A percentile compares a stretch with the other conserved stretches of the same genome.
These are phyloP conservation scores for Hypomecis punctinalis DNA, from an alignment of 2,888 invertebrate species.

Conservation along the genomic window DNA sequence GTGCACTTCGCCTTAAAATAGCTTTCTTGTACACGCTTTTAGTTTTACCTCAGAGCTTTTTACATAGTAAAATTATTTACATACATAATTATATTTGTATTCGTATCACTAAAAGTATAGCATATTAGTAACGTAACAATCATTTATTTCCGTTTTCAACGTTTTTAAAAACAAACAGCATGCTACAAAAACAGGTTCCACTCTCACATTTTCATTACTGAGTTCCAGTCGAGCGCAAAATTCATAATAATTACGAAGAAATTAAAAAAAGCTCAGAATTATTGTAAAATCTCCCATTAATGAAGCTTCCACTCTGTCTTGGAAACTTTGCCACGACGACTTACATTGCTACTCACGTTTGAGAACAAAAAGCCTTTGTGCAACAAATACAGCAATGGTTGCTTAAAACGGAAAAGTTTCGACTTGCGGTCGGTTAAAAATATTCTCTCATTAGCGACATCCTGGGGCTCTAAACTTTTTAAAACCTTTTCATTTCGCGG, in stretches of 20 bases:
- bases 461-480: constrained; percentile 34
- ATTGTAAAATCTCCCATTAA: constrained; percentile 36
- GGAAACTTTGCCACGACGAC: constrained; percentile 14
- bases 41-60: too few species aligned
- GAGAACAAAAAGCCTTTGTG: constrained; percentile 3
- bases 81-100: too few species aligned
- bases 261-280: constrained; percentile 12
- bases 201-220: not conserved
- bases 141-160: not conserved
- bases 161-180: not conserved
- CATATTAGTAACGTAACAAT: too few species aligned
- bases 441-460: constrained; percentile 35
- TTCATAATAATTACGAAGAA: constrained; percentile 19
- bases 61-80: too few species aligned
- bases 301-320: constrained; percentile 42
- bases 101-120: too few species aligned
- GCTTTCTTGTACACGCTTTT: not conserved
- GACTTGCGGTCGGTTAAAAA: constrained; percentile 23
- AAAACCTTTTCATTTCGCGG: constrained; percentile 35
- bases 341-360: constrained; percentile 41
- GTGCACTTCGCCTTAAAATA: constrained; percentile 10
- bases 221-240: constrained; percentile 1
- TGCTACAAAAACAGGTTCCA: not conserved
- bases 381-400: constrained; percentile 16
- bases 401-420: constrained; percentile 8